Conservation (phyloP, 2,113 vertebrate genomes). For the Oryzias woworae region DNA sequence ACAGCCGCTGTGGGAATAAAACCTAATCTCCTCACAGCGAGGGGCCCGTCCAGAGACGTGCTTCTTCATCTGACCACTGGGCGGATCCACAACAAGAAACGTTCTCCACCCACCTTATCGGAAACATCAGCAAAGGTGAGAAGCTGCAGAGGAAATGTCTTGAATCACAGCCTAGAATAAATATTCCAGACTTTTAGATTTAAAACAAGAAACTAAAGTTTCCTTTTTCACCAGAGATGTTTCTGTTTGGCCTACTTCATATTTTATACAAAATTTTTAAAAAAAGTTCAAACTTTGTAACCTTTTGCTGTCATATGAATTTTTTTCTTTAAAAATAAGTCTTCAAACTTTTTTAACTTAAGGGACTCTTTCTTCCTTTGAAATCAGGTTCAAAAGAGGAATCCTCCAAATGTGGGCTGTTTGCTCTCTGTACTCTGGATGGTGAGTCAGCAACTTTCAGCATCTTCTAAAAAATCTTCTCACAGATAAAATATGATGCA, state of each 20-base stretch:
- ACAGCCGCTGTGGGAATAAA: too few species aligned
- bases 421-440: constrained; percentile 96
- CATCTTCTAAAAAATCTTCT: too few species aligned
- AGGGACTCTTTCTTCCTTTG: not conserved
- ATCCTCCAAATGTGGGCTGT: constrained; percentile 84
- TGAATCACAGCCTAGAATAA: not conserved
- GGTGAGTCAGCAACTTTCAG: constrained; percentile 78
- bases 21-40: constrained; percentile 71
- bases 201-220: not conserved
- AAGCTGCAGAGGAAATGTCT: not conserved
- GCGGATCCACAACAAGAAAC: constrained; percentile 97
- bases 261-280: too few species aligned
- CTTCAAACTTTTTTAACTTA: too few species aligned
- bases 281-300: too few species aligned
- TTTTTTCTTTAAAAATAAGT: too few species aligned
- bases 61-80: constrained; percentile 91
- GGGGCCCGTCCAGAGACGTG: constrained; percentile 81
- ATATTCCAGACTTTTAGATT: not conserved
- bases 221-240: too few species aligned
- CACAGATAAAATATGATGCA: too few species aligned
- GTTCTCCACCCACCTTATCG: constrained; percentile 96
- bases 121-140: constrained; percentile 86
- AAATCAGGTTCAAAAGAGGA: constrained; percentile 76
- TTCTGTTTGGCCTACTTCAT: too few species aligned
- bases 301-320: too few species aligned